These are phyloP conservation scores for Lycophotia porphyrea DNA, from an alignment of 2,888 invertebrate species.

Conservation along the genomic window DNA sequence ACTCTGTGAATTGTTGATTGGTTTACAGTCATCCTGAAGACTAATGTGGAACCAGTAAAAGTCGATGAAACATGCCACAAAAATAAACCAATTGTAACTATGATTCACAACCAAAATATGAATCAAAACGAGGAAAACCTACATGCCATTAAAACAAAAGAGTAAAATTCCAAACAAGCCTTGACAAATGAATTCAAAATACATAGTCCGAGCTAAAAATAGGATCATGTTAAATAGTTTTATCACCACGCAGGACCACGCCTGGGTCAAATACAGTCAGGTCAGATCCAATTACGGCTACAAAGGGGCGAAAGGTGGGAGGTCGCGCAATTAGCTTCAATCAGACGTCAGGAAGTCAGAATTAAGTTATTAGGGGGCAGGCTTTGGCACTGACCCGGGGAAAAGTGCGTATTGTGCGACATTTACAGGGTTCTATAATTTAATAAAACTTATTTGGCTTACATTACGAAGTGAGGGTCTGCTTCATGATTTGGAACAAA, in stretches of 20 bases:
- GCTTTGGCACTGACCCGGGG: slow-evolving; percentile 69
- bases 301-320: slow-evolving; percentile 76
- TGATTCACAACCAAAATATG: slow-evolving; percentile 2
- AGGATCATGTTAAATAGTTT: slow-evolving; percentile 54
- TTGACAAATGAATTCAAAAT: slow-evolving; percentile 39
- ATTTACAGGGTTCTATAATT: slow-evolving; percentile 18
- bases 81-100: neutral
- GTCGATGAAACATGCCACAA: neutral
- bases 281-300: slow-evolving; percentile 77
- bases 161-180: neutral
- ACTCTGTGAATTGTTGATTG: neutral
- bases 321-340: slow-evolving; percentile 83
- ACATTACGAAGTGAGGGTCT: neutral
- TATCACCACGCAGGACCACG: slow-evolving; percentile 60
- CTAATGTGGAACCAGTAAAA: neutral
- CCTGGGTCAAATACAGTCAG: slow-evolving; percentile 73
- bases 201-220: slow-evolving; percentile 50
- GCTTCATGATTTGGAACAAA: neutral
- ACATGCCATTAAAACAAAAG: neutral
- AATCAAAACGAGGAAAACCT: neutral
- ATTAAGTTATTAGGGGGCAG: slow-evolving; percentile 76
- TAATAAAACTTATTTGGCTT: neutral
- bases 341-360: slow-evolving; percentile 80
- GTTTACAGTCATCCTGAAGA: neutral
- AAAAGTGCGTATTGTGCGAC: slow-evolving; percentile 19